Evolutionary conservation across 2,888 invertebrate genomes (phyloP), one percentile per base, ranked within the genome.

Genomic region (Neocrepidodera transversa): DNA sequence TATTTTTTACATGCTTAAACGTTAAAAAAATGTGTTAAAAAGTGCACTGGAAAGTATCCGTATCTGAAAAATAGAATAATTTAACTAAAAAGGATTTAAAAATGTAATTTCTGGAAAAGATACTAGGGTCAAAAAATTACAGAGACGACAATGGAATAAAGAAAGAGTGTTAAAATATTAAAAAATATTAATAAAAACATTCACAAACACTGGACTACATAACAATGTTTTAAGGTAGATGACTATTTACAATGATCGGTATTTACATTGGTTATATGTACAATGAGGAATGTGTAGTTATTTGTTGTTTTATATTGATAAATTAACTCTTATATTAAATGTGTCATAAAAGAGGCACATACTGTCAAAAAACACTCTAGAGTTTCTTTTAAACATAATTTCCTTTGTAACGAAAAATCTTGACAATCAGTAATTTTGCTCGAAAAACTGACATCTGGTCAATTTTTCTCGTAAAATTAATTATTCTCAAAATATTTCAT

Each of bases 31-130:
- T 17, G 45, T 17, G 40, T 43, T 32, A 16, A 58, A 59, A 60
- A 58, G 62, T 64, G 62, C 62, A 66, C 64, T 60, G 58, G 60
- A 64, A 58, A 63, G 56, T 49, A 63, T 57, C 65, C 64, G 62
- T 58, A 63, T 66, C 66, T 63, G 64, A 57, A 67, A 64, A 61
- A 58, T 59, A 60, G 58, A 60, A n/a, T n/a, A 54, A 32, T 8
- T 48, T 58, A 60, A 63, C 56, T 38, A 52, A 50, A 57, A 57
- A 28, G 43, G 16, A 38, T n/a, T 14, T 36, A 18, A n/a, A n/a
- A n/a, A n/a, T n/a, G n/a, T n/a, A n/a, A n/a, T n/a, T n/a, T 35
- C 13, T 50, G n/a, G 42, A 45, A 36, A 49, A 30, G 3, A 48
- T 35, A 36, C 18, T 18, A 26, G 43, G 23, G 8, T 54, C 13